These are phyloP conservation scores for Prionace glauca DNA, from an alignment of 2,797 vertebrate species.

Conservation along the genomic window DNA sequence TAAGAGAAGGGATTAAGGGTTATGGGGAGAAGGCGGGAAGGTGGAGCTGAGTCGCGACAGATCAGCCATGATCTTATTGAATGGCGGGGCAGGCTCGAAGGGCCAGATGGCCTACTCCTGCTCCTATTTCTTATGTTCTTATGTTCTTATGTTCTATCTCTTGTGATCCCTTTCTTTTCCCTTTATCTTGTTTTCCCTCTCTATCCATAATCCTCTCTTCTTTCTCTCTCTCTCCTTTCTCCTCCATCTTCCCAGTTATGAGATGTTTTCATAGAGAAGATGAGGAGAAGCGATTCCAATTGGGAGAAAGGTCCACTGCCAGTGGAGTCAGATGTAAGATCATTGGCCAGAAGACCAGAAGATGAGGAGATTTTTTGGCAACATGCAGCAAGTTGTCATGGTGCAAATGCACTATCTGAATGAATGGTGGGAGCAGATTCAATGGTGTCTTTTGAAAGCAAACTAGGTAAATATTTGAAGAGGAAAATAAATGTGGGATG, in stretches of 20 bases:
- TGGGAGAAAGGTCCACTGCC: not conserved
- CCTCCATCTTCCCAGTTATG: not conserved
- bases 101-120: too few species aligned
- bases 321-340: not conserved
- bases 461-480: not conserved
- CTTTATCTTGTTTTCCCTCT: not conserved
- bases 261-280: not conserved
- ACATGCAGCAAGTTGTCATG: not conserved
- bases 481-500: not conserved
- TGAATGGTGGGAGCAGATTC: not conserved
- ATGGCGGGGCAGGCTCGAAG: too few species aligned
- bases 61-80: too few species aligned
- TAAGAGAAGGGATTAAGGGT: too few species aligned
- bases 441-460: not conserved
- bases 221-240: not conserved
- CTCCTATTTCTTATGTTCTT: too few species aligned
- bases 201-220: not conserved
- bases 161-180: not conserved
- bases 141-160: too few species aligned
- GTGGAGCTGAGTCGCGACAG: too few species aligned
- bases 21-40: too few species aligned
- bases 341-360: not conserved
- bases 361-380: not conserved
- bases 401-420: not conserved
- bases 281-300: not conserved